Conservation (phyloP, 2,888 invertebrate species). For the Drosophila tripunctata region DNA sequence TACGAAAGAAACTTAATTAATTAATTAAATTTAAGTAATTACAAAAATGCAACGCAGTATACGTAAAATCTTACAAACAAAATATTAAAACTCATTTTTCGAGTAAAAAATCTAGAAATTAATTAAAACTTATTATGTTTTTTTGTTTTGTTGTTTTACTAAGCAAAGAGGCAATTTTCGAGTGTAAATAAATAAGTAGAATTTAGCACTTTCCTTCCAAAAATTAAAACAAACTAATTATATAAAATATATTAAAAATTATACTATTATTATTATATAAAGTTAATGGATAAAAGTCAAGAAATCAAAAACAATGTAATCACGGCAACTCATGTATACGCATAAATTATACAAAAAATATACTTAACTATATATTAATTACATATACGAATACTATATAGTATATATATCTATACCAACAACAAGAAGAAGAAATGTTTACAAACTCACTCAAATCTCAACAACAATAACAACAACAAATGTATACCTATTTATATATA, state of each 20-base stretch:
- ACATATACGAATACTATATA: conserved; percentile 15
- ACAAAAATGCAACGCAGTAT: conserved; percentile 78
- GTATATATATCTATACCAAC: conserved; percentile 38
- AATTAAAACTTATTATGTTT: conserved; percentile 18
- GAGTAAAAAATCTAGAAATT: conserved; percentile 8
- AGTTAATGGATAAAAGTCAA: conserved; percentile 32
- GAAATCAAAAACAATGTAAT: conserved; percentile 65
- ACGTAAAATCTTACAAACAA: conserved; percentile 64
- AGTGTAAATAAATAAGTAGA: conserved; percentile 61
- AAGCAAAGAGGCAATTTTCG: conserved; percentile 38
- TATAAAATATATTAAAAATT: conserved; percentile 6
- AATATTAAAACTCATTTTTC: conserved; percentile 48
- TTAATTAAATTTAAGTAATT: conserved; percentile 51
- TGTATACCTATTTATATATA: conserved; percentile 34
- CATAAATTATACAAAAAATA: conserved; percentile 48
- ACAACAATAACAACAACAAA: conserved; percentile 27
- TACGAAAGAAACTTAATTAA: conserved; percentile 22
- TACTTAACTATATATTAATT: conserved; percentile 18
- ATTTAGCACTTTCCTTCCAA: conserved; percentile 68
- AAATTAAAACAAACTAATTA: neutral
- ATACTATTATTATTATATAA: conserved; percentile 20
- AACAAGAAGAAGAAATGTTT: conserved; percentile 16
- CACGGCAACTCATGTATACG: conserved; percentile 74
- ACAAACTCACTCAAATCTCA: conserved; percentile 40
- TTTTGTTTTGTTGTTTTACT: conserved; percentile 31